Evolutionary conservation across 2,113 vertebrate genomes (phyloP), one percentile per base, ranked within the genome.

Genomic region (Sapayoa aenigma): DNA sequence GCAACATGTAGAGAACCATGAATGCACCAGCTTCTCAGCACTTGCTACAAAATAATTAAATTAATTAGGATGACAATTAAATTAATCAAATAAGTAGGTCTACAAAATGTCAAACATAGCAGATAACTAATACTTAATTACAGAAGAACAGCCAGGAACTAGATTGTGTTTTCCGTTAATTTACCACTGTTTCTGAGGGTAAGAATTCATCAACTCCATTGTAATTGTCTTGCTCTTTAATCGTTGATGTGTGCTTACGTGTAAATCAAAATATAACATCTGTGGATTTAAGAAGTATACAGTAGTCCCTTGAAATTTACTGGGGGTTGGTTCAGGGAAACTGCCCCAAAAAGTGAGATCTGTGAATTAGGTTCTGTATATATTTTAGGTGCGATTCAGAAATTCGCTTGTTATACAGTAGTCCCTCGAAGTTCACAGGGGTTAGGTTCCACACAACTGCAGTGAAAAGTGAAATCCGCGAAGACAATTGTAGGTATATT

Each of bases 71-170:
- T 0, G 31, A 75, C 86, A 92, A 96, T 96, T 92, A 94, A 93
- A 90, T 97, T 97, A 97, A 96, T 97, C 93, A 96, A 96, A 94
- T 95, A 95, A 95, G 91, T 73, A 94, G 69, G 81, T 71, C 78
- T 77, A 44, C 9, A 21, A 44, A 66, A 69, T 90, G 93, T 95
- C 86, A 93, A 86, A 81, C 83, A 75, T 37, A 75, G 80, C 39
- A 76, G 87, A 79, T 77, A 95, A 66, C 93, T 95, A 89, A 90
- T 87, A 88, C 62, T 65, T 97, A 95, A 95, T 90, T 81, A 87
- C 86, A 72, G 74, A 94, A 90, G 89, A 78, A 33, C 66, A 58
- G 65, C 60, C n/a, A 60, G 33, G 63, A 74, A 89, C 4, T 6
- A 89, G 84, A 63, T 31, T 17, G 4, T 75, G 55, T 71, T 94